These are phyloP conservation scores for Peromyscus attwateri DNA, from an alignment of 2,797 vertebrate genomes.

Conservation along the genomic window DNA sequence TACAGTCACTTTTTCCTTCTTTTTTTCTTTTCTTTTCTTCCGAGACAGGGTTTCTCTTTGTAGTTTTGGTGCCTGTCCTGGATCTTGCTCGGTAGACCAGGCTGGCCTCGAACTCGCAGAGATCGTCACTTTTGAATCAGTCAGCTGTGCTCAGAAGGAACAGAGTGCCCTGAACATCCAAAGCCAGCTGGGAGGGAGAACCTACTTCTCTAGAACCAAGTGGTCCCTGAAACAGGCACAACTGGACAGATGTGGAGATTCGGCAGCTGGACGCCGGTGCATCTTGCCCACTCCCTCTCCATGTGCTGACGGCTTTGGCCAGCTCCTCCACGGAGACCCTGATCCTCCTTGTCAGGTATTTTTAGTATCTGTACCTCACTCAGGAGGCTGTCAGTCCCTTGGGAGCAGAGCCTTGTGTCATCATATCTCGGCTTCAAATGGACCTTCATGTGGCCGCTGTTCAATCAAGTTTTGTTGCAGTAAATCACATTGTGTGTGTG, in stretches of 20 bases:
- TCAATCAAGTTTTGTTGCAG: constrained; percentile 5
- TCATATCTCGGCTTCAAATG: not conserved
- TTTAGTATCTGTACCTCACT: not conserved
- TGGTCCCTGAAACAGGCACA: not conserved
- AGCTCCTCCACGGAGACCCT: not conserved
- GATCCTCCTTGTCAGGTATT: not conserved
- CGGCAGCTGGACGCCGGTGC: accelerated
- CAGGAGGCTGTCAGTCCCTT: not conserved
- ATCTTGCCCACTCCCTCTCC: not conserved
- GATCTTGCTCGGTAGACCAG: no score
- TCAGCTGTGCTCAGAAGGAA: not conserved
- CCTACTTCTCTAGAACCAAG: not conserved
- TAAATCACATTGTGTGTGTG: not conserved
- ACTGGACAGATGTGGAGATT: not conserved
- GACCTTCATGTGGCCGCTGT: not conserved
- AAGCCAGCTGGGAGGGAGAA: not conserved
- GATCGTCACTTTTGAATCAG: not conserved
- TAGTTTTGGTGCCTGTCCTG: no score
- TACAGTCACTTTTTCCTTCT: not conserved
- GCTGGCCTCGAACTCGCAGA: no score
- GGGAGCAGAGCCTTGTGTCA: not conserved
- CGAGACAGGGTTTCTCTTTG: no score
- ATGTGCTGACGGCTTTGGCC: not conserved
- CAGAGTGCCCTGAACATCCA: not conserved
- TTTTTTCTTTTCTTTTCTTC: no score